Conservation (phyloP, 2,888 invertebrate genomes). For the Carpatolechia fugitivella region DNA sequence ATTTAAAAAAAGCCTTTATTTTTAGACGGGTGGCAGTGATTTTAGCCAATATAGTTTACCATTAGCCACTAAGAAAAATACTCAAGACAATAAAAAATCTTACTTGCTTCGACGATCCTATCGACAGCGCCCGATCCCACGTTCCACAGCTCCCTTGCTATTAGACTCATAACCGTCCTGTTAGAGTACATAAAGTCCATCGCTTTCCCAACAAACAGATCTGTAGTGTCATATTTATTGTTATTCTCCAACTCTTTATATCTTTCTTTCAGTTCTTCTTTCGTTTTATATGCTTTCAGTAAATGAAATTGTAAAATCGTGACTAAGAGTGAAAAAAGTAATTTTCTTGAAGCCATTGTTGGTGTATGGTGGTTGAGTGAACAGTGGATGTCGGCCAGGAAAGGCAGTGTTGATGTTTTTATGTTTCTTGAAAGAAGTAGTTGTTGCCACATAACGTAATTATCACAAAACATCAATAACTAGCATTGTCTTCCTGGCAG, state of each 20-base stretch:
- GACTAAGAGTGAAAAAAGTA: slow-evolving; percentile 27
- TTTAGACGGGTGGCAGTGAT: too few relatives aligned
- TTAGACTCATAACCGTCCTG: slow-evolving; percentile 57
- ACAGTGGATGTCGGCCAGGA: neutral
- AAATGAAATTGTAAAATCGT: slow-evolving; percentile 35
- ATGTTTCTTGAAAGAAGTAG: neutral
- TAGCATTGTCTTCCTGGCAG: neutral
- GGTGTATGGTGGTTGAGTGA: slow-evolving; percentile 14
- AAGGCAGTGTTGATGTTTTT: neutral
- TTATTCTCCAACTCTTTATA: slow-evolving; percentile 29
- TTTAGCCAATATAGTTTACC: too few relatives aligned
- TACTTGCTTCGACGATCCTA: slow-evolving; percentile 49
- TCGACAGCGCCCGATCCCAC: slow-evolving; percentile 58
- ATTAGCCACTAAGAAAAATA: too few relatives aligned
- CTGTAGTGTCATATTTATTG: slow-evolving; percentile 38
- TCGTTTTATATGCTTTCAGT: slow-evolving; percentile 45
- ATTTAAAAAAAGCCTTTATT: too few relatives aligned
- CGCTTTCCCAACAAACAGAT: slow-evolving; percentile 54
- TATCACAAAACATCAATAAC: neutral
- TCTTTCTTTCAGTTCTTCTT: slow-evolving; percentile 40
- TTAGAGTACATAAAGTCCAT: slow-evolving; percentile 67
- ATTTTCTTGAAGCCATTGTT: slow-evolving; percentile 37
- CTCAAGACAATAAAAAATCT: too few relatives aligned
- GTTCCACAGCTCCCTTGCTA: slow-evolving; percentile 64
- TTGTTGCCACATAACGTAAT: neutral